These are phyloP conservation scores for Actinemys pallida DNA, from an alignment of 2,113 vertebrate genomes.

Conservation along the genomic window DNA sequence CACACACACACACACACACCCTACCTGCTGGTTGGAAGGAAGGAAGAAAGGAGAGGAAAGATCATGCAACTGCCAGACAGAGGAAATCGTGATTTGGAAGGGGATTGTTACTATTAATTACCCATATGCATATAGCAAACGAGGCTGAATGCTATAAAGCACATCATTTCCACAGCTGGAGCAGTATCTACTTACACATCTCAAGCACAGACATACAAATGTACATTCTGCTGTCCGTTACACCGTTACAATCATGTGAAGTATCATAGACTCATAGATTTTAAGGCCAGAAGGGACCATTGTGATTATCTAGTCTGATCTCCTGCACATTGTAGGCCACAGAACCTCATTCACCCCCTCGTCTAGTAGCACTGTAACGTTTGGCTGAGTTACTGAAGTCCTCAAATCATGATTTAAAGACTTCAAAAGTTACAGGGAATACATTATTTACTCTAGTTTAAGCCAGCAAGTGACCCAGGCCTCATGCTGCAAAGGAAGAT, in stretches of 20 bases:
- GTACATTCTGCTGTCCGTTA: not conserved
- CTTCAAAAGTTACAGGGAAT: not conserved
- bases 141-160: fast-evolving
- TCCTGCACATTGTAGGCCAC: not conserved
- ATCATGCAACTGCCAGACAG: not conserved
- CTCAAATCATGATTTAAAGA: not conserved
- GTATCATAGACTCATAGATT: not conserved
- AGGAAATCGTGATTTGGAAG: not conserved
- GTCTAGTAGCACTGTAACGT: not conserved
- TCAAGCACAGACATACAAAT: not conserved
- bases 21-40: not conserved
- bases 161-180: not conserved
- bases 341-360: not conserved
- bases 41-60: not conserved
- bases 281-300: not conserved
- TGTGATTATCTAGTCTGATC: not conserved
- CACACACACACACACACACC: too few species aligned
- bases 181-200: not conserved
- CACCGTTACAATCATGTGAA: not conserved
- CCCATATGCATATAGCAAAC: not conserved
- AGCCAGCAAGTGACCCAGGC: not conserved
- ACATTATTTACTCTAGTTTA: not conserved
- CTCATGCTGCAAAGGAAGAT: not conserved
- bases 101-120: not conserved
- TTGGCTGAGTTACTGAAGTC: not conserved